Evolutionary conservation across 2,888 invertebrate species (phyloP).

Genomic region (Graphium colonna): DNA sequence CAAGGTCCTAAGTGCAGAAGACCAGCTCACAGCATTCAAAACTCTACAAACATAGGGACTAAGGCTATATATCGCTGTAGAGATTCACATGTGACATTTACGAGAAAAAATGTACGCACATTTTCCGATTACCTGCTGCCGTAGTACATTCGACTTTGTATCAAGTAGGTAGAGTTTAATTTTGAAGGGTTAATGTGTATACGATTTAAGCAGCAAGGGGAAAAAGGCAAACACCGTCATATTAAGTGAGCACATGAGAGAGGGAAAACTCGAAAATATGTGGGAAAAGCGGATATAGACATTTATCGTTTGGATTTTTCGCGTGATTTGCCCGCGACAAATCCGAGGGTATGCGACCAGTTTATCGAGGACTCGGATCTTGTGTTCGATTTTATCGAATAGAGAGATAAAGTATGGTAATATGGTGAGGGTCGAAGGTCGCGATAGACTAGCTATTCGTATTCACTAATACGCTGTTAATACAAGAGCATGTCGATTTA

Average conservation of each 20-base stretch:
- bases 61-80: not conserved
- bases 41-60: slow-evolving; percentile 26
- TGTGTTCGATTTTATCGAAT: slow-evolving; percentile 17
- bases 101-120: slow-evolving; percentile 37
- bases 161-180: slow-evolving; percentile 12
- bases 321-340: slow-evolving; percentile 76
- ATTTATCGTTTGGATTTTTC: slow-evolving; percentile 76
- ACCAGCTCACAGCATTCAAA: slow-evolving; percentile 26
- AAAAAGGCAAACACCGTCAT: slow-evolving; percentile 75
- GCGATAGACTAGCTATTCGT: slow-evolving; percentile 42
- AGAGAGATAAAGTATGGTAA: slow-evolving; percentile 17
- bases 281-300: slow-evolving; percentile 80
- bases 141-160: slow-evolving; percentile 25
- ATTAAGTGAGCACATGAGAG: slow-evolving; percentile 80
- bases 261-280: slow-evolving; percentile 77
- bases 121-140: not conserved
- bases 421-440: slow-evolving; percentile 33
- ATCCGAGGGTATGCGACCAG: slow-evolving; percentile 64
- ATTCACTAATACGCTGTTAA: slow-evolving; percentile 72
- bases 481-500: slow-evolving; percentile 72
- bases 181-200: slow-evolving; percentile 28
- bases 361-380: slow-evolving; percentile 40
- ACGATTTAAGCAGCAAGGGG: slow-evolving; percentile 52
- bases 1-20: slow-evolving; percentile 35
- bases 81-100: slow-evolving; percentile 32